phyloP scores from a whole-genome alignment of 2,113 vertebrate genomes.

The Columba livia region DNA sequence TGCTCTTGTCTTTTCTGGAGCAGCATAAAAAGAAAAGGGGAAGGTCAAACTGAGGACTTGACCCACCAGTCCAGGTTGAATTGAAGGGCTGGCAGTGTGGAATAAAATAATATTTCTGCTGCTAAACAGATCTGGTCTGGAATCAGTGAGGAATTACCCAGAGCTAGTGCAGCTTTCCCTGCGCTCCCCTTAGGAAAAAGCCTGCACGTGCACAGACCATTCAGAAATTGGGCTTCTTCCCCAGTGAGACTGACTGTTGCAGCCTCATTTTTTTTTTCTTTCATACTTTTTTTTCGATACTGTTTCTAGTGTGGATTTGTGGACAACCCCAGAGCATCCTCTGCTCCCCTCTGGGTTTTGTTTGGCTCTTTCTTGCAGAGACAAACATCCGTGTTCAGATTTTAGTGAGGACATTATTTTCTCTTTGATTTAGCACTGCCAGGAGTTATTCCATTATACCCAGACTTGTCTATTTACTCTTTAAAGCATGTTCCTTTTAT shows the following conservation, averaged over 20 bases:
- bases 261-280: background rate
- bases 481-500: slow-evolving; percentile 55
- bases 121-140: slow-evolving; percentile 7
- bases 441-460: slow-evolving; percentile 50
- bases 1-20: background rate
- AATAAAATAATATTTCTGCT: background rate
- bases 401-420: slow-evolving; percentile 2
- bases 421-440: slow-evolving; percentile 4
- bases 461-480: slow-evolving; percentile 64
- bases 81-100: background rate
- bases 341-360: background rate
- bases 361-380: background rate
- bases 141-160: background rate
- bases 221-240: background rate
- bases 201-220: background rate
- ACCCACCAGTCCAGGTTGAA: background rate
- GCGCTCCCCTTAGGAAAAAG: background rate
- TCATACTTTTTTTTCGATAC: background rate
- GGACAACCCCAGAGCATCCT: background rate
- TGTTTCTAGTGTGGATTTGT: background rate
- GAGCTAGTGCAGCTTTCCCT: background rate
- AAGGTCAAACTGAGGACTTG: background rate
- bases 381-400: background rate
- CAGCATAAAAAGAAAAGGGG: background rate
- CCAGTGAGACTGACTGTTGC: background rate